Conservation (phyloP, 2,797 vertebrate species). For the Anguilla obscura region DNA sequence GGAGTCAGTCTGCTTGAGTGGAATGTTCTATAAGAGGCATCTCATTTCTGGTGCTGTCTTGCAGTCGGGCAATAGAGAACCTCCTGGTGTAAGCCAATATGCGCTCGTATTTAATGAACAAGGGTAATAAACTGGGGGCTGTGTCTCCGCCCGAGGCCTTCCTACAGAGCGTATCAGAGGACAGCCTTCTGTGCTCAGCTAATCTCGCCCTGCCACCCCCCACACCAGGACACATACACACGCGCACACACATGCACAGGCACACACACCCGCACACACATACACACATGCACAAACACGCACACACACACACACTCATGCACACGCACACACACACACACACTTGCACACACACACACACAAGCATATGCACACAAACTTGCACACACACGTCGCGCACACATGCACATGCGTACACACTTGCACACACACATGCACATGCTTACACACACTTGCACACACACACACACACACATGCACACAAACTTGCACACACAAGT, state of each 20-base stretch:
- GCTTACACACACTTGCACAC: not conserved
- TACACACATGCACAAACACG: not conserved
- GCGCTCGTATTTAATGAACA: slow-evolving; percentile 14
- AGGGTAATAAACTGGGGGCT: not conserved
- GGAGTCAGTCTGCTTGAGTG: not conserved
- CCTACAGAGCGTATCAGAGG: not conserved
- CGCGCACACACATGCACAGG: not conserved
- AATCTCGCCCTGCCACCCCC: not conserved
- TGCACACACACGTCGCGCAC: too few relatives aligned
- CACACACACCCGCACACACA: not conserved
- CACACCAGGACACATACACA: not conserved
- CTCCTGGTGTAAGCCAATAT: not conserved
- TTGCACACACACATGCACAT: not conserved
- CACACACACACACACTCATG: not conserved
- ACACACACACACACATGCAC: not conserved
- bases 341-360: not conserved
- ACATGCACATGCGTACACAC: too few relatives aligned
- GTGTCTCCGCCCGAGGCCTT: not conserved
- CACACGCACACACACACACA: not conserved
- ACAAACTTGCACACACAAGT: not conserved
- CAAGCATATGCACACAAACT: too few relatives aligned
- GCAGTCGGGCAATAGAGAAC: not conserved
- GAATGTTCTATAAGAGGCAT: not conserved
- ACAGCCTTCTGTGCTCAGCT: not conserved
- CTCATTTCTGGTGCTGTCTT: not conserved